Evolutionary conservation across 2,797 vertebrate species (phyloP), one percentile per base, ranked within the genome.

Genomic region (Hephaestus fuliginosus): DNA sequence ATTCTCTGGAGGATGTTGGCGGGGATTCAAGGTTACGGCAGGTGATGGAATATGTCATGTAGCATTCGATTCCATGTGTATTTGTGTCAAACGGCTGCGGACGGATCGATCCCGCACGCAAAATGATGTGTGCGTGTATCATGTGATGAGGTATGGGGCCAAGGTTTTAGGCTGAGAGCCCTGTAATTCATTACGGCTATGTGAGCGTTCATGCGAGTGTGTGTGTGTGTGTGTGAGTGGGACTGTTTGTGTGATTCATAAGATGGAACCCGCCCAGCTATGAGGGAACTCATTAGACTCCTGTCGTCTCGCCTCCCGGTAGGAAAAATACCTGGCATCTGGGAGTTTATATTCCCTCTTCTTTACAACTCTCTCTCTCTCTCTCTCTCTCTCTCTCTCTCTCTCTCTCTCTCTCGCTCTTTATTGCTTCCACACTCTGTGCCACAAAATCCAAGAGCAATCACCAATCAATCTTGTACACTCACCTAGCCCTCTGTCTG

Each of bases 401-500:
- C 62, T 68, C 61, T 30, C 57, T 61, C 64, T 25, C 33, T 70
- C 71, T 66, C 60, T 68, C 8, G 30, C 71, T 81, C 82, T 93
- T 91, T 94, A 93, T 92, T 91, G 87, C 93, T 90, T 92, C 85
- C 82, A 87, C 81, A 88, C 89, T 79, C 83, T 66, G 69, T 88
- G 86, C 84, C 93, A 91, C 90, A 91, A 87, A 92, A 89, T 91
- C 88, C 77, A 82, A 91, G 82, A 80, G 87, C 93, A 92, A 94
- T 94, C 92, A 88, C 93, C 91, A 91, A 94, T 94, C 93, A 93
- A 93, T 93, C 90, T 89, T 81, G 82, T 84, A 81, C 84, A 79
- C 86, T 92, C 86, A 78, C 74, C 85, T 61, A 52, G 64, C 78
- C 72, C 82, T 81, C 69, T 71, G 68, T 82, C 68, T 74, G 74